Conservation (phyloP, 2,888 invertebrate genomes). For the Lamproptera curius region DNA sequence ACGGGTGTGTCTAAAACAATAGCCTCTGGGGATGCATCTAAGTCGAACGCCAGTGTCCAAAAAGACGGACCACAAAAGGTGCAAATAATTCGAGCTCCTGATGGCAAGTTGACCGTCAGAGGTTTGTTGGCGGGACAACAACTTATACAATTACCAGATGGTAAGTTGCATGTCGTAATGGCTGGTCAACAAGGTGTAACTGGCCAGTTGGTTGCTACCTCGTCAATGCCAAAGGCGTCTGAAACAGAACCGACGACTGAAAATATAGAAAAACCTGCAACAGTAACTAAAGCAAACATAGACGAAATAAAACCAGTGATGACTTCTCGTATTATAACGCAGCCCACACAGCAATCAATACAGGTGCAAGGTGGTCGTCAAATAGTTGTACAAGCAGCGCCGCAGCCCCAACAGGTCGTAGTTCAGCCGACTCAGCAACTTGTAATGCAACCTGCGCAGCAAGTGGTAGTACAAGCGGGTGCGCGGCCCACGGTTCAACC, state of each 20-base stretch:
- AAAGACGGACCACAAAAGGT: constrained; percentile 85
- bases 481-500: constrained; percentile 33
- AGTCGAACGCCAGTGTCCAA: constrained; percentile 43
- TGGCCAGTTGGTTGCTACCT: constrained; percentile 62
- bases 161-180: constrained; percentile 91
- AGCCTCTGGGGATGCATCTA: constrained; percentile 50
- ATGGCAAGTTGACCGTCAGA: constrained; percentile 94
- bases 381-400: constrained; percentile 26
- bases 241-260: constrained; percentile 34
- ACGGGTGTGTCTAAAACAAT: constrained; percentile 63
- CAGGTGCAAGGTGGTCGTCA: constrained; percentile 29
- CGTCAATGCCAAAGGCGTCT: constrained; percentile 41
- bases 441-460: constrained; percentile 35
- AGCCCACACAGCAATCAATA: constrained; percentile 23
- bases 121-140: constrained; percentile 96
- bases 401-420: constrained; percentile 26
- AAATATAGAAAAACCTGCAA: constrained; percentile 29
- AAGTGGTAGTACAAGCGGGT: constrained; percentile 56
- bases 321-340: constrained; percentile 8
- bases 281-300: constrained; percentile 7
- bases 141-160: constrained; percentile 94
- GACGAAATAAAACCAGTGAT: constrained; percentile 10
- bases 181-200: constrained; percentile 78
- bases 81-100: constrained; percentile 93
- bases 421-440: constrained; percentile 22